Evolutionary conservation across 2,113 vertebrate species (phyloP), one percentile per base, ranked within the genome.

Genomic region (Grallaria varia): DNA sequence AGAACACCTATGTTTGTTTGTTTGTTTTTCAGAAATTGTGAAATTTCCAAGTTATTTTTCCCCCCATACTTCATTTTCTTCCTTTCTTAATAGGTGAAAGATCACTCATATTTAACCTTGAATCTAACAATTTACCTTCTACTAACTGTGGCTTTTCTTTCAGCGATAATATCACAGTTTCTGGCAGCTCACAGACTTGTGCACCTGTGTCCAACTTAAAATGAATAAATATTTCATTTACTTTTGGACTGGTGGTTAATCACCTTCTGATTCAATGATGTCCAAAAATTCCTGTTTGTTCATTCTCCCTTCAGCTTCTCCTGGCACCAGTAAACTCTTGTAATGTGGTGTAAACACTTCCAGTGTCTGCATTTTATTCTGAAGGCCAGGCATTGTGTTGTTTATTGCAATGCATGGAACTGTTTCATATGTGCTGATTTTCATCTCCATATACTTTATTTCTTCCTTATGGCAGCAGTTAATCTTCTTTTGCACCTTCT

Each of bases 121-220:
- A 71, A 58, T 69, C n/a, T 84, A 75, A 63, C 20, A 18, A 39
- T 68, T 74, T 56, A 56, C 37, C 14, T 60, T 79, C 72, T 64
- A 37, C 9, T 24, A 44, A 40, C 39, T 72, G 47, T 91, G 82
- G 18, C 19, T 52, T 59, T 91, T 75, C 19, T 84, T 84, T 74
- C 44, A 79, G 58, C 56, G 71, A 93, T 68, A 93, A 75, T 73
- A 76, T 52, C 59, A 53, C 37, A 30, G 49, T 83, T 93, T 87
- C 82, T 93, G 85, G 82, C 82, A 58, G 45, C 31, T 39, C 25
- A 56, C 4, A 82, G 59, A 19, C 75, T 88, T 66, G 31, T 37
- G 40, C 85, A 93, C 75, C 83, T 95, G 74, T n/a, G 45, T 80
- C 72, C 71, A 85, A 50, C 82, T 73, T 83, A 53, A 91, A 93